Percentiles rank a stretch among this genome's conserved stretches.
phyloP scores from a whole-genome alignment of 1,140 invertebrate genomes.

The Dinoponera quadriceps region DNA sequence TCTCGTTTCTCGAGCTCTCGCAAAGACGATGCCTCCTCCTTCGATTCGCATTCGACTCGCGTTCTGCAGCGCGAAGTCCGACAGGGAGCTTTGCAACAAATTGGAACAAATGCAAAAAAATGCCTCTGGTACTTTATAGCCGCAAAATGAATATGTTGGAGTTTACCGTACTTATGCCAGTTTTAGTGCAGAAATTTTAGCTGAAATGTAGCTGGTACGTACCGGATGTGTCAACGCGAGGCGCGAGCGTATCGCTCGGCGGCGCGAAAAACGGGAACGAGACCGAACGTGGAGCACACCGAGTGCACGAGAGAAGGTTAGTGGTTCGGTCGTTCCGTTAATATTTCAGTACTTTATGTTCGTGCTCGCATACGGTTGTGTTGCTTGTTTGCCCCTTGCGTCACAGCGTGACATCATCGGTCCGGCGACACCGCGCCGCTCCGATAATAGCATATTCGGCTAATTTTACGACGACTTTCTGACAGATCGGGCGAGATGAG shows the following conservation, averaged over 20 bases:
- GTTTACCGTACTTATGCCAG: too few species aligned
- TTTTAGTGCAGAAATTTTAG: too few species aligned
- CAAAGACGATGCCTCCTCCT: too few species aligned
- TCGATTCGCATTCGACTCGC: too few species aligned
- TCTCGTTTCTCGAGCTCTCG: too few species aligned
- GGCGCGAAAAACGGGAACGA: constrained; percentile 8
- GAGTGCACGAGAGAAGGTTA: background rate
- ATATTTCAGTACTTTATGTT: constrained; percentile 41
- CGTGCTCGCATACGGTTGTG: background rate
- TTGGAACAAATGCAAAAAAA: too few species aligned
- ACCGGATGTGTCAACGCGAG: background rate
- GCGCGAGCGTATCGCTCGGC: background rate
- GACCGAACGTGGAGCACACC: too few species aligned
- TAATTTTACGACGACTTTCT: background rate
- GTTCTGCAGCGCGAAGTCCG: too few species aligned
- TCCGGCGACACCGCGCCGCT: constrained; percentile 14
- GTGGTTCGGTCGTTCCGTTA: constrained; percentile 18
- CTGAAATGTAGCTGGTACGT: too few species aligned
- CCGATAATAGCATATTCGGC: constrained; percentile 58
- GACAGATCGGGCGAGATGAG: background rate
- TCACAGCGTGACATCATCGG: constrained; percentile 60
- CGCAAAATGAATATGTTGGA: too few species aligned
- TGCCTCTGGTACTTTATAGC: too few species aligned
- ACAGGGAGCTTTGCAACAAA: too few species aligned
- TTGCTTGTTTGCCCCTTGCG: constrained; percentile 48